Conservation (phyloP, 2,888 invertebrate genomes). For the Trichogramma dendrolimi region DNA sequence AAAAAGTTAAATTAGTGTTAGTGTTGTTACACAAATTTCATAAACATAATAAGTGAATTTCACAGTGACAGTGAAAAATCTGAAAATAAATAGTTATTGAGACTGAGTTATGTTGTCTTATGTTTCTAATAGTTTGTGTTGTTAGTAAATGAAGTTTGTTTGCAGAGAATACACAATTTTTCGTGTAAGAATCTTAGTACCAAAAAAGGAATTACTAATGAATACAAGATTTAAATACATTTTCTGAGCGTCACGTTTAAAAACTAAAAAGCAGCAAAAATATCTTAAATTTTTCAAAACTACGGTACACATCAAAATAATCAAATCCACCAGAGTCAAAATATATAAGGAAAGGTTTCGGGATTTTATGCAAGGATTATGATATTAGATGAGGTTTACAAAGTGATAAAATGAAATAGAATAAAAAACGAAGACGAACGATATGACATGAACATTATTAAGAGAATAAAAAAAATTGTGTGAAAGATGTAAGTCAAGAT, state of each 20-base stretch:
- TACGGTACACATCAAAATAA: constrained; percentile 24
- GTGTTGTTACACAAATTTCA: constrained; percentile 9
- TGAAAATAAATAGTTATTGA: too few relatives aligned
- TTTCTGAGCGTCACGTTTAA: constrained; percentile 22
- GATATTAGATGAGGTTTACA: not conserved
- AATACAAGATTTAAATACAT: constrained; percentile 19
- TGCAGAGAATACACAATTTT: too few relatives aligned
- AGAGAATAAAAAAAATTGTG: too few relatives aligned
- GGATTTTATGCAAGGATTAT: constrained; percentile 3
- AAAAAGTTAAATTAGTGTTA: constrained; percentile 3
- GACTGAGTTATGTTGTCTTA: too few relatives aligned
- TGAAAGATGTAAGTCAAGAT: too few relatives aligned
- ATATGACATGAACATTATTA: not conserved
- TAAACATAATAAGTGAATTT: too few relatives aligned
- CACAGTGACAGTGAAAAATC: too few relatives aligned
- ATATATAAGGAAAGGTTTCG: constrained; percentile 4
- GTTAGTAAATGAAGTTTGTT: too few relatives aligned
- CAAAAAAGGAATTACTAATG: not conserved
- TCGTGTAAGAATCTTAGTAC: too few relatives aligned
- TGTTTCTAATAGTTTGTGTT: too few relatives aligned
- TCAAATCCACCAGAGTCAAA: constrained; percentile 27
- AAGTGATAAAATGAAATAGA: not conserved
- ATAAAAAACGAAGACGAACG: not conserved
- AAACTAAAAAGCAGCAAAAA: constrained; percentile 24
- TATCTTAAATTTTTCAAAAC: constrained; percentile 20